Evolutionary conservation across 2,888 invertebrate species (phyloP), one percentile per base, ranked within the genome.

Genomic region (Macaria liturata): DNA sequence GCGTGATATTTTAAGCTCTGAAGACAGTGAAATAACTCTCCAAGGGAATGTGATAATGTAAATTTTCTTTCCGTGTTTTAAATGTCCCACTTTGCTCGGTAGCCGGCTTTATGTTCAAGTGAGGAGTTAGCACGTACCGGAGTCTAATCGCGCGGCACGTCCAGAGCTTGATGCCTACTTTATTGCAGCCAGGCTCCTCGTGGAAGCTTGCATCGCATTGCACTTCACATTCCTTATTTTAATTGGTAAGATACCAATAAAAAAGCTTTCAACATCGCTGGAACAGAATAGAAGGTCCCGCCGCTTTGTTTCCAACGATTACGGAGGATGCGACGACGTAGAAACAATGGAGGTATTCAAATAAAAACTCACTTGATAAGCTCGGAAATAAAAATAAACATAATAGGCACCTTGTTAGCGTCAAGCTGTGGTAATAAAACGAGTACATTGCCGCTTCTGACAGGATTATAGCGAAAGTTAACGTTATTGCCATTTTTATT

Each of bases 131-230:
- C 83, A 84, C 84, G 84, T 84, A 79, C 72, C 71, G 76, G 77
- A 76, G 77, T 77, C 80, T 81, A 75, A 73, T 81, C 79, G 67
- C 72, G 72, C 72, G 74, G 79, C 86, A 87, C 88, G 86, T 84
- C 81, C 64, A 68, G 67, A 68, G 70, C 78, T 78, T 82, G 85
- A 84, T 85, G 87, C 83, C 83, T 81, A 78, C 80, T 86, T 88
- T 89, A 88, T 85, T 85, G 80, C 78, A 73, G 70, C 78, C 68
- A 63, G 78, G 72, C 76, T 73, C 73, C 74, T 72, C 61, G 69
- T 64, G 71, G 68, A 73, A 69, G 67, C 66, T 61, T 76, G 76
- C 78, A 78, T 77, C 78, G 71, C 73, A 74, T 70, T 80, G 79
- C 80, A 80, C 73, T 72, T 69, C 66, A 70, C 74, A 75, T 76